Evolutionary conservation across 1,140 invertebrate genomes (phyloP).

Genomic region (Chelonus insularis): DNA sequence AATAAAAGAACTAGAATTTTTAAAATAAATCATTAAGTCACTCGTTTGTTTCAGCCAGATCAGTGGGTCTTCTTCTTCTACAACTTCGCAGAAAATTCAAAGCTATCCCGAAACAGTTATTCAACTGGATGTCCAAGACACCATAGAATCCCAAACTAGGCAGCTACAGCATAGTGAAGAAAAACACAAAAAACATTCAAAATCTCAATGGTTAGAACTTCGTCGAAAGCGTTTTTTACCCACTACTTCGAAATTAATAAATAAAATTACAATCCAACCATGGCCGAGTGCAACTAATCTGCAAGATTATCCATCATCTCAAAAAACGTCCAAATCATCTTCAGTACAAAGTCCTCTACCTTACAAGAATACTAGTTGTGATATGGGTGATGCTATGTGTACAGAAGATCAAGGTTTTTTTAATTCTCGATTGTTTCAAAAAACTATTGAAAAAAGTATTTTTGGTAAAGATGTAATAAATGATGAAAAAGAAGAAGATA

Average conservation of each 20-base stretch:
- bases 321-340: not conserved
- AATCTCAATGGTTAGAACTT: constrained; percentile 34
- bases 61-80: constrained; percentile 45
- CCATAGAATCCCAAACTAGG: not conserved
- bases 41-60: constrained; percentile 59
- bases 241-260: constrained; percentile 27
- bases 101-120: constrained; percentile 51
- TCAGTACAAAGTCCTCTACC: constrained; percentile 17
- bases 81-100: constrained; percentile 44
- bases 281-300: constrained; percentile 53
- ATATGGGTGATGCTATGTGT: not conserved
- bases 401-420: constrained; percentile 29
- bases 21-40: constrained; percentile 38
- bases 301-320: constrained; percentile 15
- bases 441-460: not conserved
- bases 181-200: constrained; percentile 37
- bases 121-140: constrained; percentile 48
- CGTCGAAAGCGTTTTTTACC: constrained; percentile 42
- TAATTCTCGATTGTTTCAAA: constrained; percentile 41
- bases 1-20: no score
- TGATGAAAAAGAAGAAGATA: not conserved
- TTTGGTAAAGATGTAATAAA: not conserved
- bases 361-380: constrained; percentile 9
- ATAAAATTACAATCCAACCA: constrained; percentile 41
- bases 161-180: not conserved